Conservation (phyloP, 2,888 invertebrate species). For the Scaeva pyrastri region DNA sequence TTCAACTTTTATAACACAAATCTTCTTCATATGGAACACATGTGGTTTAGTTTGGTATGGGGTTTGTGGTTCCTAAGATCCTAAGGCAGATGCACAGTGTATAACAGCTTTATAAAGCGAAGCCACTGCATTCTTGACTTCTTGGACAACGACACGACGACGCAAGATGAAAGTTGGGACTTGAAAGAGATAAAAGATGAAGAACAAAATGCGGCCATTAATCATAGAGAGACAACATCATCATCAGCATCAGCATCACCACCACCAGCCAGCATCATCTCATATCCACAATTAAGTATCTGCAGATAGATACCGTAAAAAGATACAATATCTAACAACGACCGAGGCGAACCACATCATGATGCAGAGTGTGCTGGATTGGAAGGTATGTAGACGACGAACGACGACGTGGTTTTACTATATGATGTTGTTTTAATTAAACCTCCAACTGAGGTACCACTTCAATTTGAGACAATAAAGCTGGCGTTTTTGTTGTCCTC, state of each 20-base stretch:
- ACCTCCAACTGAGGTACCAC: conserved; percentile 51
- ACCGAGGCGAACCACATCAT: neutral
- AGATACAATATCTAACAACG: conserved; percentile 28
- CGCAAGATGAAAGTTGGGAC: conserved; percentile 41
- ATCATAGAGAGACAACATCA: conserved; percentile 61
- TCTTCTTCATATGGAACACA: neutral
- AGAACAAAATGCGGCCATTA: conserved; percentile 56
- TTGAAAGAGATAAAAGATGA: conserved; percentile 16
- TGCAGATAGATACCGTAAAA: neutral
- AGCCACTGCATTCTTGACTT: conserved; percentile 15
- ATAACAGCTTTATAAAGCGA: neutral
- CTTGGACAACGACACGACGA: neutral
- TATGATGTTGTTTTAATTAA: conserved; percentile 59
- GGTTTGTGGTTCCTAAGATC: neutral
- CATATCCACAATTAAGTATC: neutral
- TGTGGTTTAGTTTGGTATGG: neutral
- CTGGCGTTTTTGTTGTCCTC: neutral
- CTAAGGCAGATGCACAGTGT: neutral
- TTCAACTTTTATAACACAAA: conserved; percentile 2
- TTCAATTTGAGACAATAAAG: conserved; percentile 56
- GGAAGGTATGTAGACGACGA: neutral
- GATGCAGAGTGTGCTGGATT: conserved; percentile 8
- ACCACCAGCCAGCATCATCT: conserved; percentile 8
- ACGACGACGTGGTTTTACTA: neutral
- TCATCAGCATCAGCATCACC: conserved; percentile 28